Evolutionary conservation across 1,140 invertebrate species (phyloP), one percentile per base, ranked within the genome.

Genomic region (Lordiphosa mommai): DNA sequence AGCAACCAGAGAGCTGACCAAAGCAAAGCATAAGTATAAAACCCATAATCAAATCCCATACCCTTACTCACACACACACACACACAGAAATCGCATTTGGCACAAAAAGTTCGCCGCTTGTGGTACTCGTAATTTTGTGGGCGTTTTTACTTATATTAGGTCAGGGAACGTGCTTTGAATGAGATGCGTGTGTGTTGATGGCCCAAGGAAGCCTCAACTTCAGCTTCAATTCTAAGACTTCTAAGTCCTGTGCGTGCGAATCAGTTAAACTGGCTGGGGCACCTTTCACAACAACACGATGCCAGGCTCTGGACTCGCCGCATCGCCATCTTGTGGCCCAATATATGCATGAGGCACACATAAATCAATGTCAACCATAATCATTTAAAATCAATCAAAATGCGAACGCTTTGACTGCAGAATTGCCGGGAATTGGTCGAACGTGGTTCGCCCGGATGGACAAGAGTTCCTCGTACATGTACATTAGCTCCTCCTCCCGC

Each of bases 381-480:
- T 88, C 86, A 88, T 88, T 88, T 88, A 88, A 88, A 88, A 88
- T 88, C 86, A 88, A 88, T 88, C 86, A 88, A 88, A 88, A 87
- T 88, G 66, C 86, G 76, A 87, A 82, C 85, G 85, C 85, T 84
- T 84, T 79, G 84, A 79, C 76, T 87, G 77, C 77, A 84, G 73
- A 87, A 87, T 87, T 84, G 77, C 77, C 77, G 71, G 76, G 74
- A 85, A 80, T 84, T 86, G 82, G 60, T 50, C 61, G 74, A 84
- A 72, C 74, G 76, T 74, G 74, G 70, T 41, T 41, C 34, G 43
- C 40, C 57, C 50, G 36, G 49, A 59, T 64, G 47, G 46, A 48
- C 33, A 16, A 49, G 16, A 51, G 17, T 43, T 55, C 37, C 51
- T 33, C 17, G 33, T 43, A 60, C 51, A 59, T 48, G 48, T 50